A percentile compares a stretch with the other conserved stretches of the same genome.
Conservation (phyloP, 2,113 vertebrate species). For the Gulo gulo region DNA sequence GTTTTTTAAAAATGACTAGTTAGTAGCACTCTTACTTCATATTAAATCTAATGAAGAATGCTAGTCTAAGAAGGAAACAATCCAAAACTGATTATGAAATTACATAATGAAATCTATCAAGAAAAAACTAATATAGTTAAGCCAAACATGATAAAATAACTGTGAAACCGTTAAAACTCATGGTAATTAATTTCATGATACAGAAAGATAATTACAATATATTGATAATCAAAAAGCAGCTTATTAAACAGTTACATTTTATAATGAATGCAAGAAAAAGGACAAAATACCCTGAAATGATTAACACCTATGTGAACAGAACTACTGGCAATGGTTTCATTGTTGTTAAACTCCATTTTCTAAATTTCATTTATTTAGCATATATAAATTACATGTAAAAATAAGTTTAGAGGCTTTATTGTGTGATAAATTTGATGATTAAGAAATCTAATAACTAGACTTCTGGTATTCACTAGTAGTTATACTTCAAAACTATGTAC, state of each 20-base stretch:
- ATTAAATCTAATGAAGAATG: not conserved
- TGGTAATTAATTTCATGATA: not conserved
- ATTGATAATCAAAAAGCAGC: not conserved
- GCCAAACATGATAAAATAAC: not conserved
- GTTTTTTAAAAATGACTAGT: not conserved
- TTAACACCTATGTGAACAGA: not conserved
- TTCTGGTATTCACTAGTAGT: not conserved
- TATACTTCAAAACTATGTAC: not conserved
- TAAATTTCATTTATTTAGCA: not conserved
- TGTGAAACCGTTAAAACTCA: not conserved
- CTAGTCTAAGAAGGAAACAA: not conserved
- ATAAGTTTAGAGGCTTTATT: not conserved
- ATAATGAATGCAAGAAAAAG: not conserved
- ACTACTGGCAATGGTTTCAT: not conserved
- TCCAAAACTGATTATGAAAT: slow-evolving; percentile 39
- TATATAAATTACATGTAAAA: not conserved
- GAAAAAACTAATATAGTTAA: not conserved
- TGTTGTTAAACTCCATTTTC: not conserved
- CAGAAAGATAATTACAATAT: not conserved
- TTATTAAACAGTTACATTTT: not conserved
- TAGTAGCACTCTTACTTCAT: not conserved
- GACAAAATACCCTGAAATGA: slow-evolving; percentile 1
- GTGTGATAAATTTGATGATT: not conserved
- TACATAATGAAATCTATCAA: slow-evolving; percentile 20
- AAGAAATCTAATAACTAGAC: slow-evolving; percentile 15